Evolutionary conservation across 2,888 invertebrate genomes (phyloP).

Genomic region (Molorchus minor): DNA sequence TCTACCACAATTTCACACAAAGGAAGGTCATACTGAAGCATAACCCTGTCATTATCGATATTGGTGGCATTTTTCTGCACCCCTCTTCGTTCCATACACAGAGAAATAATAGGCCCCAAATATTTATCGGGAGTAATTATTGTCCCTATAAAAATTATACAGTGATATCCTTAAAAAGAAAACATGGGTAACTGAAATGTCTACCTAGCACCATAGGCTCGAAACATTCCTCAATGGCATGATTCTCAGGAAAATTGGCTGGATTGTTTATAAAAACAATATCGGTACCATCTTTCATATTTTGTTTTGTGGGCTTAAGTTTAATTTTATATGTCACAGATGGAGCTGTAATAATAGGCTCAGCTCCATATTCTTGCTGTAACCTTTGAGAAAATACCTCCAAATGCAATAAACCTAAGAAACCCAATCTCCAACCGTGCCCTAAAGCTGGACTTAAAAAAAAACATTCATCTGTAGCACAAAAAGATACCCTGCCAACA

Average conservation of each 20-base stretch:
- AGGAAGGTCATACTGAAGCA: constrained; percentile 86
- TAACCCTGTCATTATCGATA: constrained; percentile 83
- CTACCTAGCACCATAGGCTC: constrained; percentile 87
- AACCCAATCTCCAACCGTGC: constrained; percentile 89
- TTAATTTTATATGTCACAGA: constrained; percentile 87
- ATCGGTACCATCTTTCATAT: constrained; percentile 69
- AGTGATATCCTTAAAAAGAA: neutral
- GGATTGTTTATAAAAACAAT: constrained; percentile 80
- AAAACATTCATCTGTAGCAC: neutral
- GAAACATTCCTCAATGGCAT: constrained; percentile 76
- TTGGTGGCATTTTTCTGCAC: constrained; percentile 74
- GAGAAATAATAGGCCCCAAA: constrained; percentile 73
- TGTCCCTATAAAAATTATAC: constrained; percentile 68
- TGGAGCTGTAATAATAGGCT: constrained; percentile 84
- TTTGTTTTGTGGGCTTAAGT: constrained; percentile 77
- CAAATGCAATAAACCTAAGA: constrained; percentile 85
- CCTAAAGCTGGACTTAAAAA: constrained; percentile 81
- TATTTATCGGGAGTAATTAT: constrained; percentile 86
- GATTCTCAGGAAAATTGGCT: constrained; percentile 72
- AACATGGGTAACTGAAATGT: neutral
- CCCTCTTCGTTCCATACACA: constrained; percentile 82
- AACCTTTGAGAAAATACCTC: constrained; percentile 89
- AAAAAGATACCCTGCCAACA: neutral
- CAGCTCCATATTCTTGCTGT: constrained; percentile 84
- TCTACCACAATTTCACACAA: constrained; percentile 94